Evolutionary conservation across 2,797 vertebrate species (phyloP).

Genomic region (Fringilla coelebs): DNA sequence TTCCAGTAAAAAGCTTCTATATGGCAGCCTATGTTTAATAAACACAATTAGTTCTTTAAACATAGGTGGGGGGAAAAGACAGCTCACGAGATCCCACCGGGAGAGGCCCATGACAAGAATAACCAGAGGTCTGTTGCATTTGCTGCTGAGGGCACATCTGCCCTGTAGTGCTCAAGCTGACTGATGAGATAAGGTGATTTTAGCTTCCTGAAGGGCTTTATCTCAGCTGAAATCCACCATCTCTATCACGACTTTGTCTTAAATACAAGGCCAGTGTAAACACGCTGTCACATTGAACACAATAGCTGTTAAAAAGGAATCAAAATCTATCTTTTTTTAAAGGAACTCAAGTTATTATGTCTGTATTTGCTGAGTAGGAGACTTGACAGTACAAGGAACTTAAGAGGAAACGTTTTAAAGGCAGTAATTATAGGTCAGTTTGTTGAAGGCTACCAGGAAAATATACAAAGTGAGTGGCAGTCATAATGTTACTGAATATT

Average conservation of each 20-base stretch:
- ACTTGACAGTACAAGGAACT: not conserved
- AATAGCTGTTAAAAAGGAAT: conserved; percentile 28
- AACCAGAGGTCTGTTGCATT: not conserved
- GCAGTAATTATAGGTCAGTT: not conserved
- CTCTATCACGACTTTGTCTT: not conserved
- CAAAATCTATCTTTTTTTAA: not conserved
- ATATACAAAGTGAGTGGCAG: not conserved
- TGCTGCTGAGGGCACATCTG: not conserved
- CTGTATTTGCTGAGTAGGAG: not conserved
- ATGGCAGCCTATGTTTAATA: not conserved
- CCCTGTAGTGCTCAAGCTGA: not conserved
- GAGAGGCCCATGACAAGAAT: not conserved
- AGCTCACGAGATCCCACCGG: not conserved
- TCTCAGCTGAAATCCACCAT: not conserved
- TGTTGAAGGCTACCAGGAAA: not conserved
- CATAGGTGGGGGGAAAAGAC: not conserved
- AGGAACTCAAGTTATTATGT: not conserved
- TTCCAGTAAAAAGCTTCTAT: not conserved
- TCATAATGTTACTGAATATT: not conserved
- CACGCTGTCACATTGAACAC: not conserved
- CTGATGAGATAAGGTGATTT: conserved; percentile 33
- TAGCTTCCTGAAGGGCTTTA: conserved; percentile 29
- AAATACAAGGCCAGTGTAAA: conserved; percentile 3
- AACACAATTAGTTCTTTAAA: not conserved
- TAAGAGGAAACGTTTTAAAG: not conserved